Evolutionary conservation across 2,797 vertebrate species (phyloP).

Genomic region (Hipposideros larvatus): DNA sequence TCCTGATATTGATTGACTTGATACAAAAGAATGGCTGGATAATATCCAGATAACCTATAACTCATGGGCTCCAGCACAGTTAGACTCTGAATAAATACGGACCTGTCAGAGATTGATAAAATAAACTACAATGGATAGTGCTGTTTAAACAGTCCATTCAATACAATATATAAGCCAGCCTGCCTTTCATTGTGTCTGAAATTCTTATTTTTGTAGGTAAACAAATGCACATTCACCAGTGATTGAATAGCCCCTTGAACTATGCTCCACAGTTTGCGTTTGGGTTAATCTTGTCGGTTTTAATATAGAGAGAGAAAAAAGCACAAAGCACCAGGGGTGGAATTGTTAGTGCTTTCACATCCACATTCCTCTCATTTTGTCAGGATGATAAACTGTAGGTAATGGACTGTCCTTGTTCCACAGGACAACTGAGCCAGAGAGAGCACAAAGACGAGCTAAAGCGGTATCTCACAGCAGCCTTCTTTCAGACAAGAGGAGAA

Average conservation of each 20-base stretch:
- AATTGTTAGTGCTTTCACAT: conserved; percentile 87
- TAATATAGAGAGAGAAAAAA: conserved; percentile 86
- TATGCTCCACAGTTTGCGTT: conserved; percentile 88
- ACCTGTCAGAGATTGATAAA: conserved; percentile 88
- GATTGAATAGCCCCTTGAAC: conserved; percentile 91
- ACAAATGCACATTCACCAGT: conserved; percentile 89
- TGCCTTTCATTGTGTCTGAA: conserved; percentile 87
- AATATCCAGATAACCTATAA: conserved; percentile 85
- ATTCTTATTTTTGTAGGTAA: conserved; percentile 91
- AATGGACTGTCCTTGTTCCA: conserved; percentile 86
- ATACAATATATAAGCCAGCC: conserved; percentile 81
- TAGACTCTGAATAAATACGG: conserved; percentile 83
- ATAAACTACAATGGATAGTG: conserved; percentile 86
- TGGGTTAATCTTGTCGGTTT: conserved; percentile 91
- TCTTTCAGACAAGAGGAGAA: conserved; percentile 82
- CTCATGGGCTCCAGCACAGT: conserved; percentile 79
- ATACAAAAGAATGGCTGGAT: conserved; percentile 83
- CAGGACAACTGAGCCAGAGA: conserved; percentile 82
- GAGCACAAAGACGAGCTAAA: conserved; percentile 87
- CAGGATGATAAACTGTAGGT: conserved; percentile 91
- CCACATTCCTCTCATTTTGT: conserved; percentile 88
- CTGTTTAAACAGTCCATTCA: conserved; percentile 88
- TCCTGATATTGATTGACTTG: conserved; percentile 84
- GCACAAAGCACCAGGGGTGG: conserved; percentile 87
- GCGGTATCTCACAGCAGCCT: conserved; percentile 79